Evolutionary conservation across 2,797 vertebrate genomes (phyloP).

Genomic region (Epinephelus awoara): DNA sequence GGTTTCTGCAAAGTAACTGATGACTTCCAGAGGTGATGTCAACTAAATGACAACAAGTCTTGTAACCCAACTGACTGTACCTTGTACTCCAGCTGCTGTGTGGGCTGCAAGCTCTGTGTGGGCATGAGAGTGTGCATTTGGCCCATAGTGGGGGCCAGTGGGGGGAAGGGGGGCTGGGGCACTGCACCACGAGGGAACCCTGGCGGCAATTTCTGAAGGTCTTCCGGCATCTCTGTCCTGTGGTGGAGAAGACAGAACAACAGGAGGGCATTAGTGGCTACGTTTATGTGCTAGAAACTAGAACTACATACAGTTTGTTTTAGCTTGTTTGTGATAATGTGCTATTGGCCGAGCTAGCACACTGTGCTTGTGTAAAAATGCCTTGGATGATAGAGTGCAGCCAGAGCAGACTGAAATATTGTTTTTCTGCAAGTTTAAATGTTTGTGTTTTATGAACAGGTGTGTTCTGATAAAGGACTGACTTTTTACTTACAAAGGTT

Average conservation of each 20-base stretch:
- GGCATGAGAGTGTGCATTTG: slow-evolving; percentile 93
- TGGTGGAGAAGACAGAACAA: background rate
- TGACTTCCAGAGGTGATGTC: background rate
- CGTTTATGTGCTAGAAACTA: background rate
- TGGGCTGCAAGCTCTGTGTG: slow-evolving; percentile 93
- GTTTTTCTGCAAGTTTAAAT: too few species aligned
- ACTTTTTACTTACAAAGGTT: too few species aligned
- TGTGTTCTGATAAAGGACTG: too few species aligned
- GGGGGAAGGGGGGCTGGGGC: slow-evolving; percentile 92
- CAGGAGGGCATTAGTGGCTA: background rate
- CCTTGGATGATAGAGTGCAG: too few species aligned
- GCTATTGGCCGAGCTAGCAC: too few species aligned
- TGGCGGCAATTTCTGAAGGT: slow-evolving; percentile 94
- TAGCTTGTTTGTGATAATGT: too few species aligned
- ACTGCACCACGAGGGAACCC: slow-evolving; percentile 91
- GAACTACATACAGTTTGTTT: too few species aligned
- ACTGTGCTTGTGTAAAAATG: too few species aligned
- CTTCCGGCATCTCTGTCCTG: slow-evolving; percentile 96
- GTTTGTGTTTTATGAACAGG: too few species aligned
- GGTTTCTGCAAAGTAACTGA: background rate
- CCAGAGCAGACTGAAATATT: too few species aligned
- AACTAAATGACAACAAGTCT: background rate
- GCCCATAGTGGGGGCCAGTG: slow-evolving; percentile 90
- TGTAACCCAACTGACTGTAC: slow-evolving; percentile 76
- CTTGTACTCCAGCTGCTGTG: slow-evolving; percentile 98